These are phyloP conservation scores for Tympanoctomys barrerae DNA, from an alignment of 2,797 vertebrate species.

Conservation along the genomic window DNA sequence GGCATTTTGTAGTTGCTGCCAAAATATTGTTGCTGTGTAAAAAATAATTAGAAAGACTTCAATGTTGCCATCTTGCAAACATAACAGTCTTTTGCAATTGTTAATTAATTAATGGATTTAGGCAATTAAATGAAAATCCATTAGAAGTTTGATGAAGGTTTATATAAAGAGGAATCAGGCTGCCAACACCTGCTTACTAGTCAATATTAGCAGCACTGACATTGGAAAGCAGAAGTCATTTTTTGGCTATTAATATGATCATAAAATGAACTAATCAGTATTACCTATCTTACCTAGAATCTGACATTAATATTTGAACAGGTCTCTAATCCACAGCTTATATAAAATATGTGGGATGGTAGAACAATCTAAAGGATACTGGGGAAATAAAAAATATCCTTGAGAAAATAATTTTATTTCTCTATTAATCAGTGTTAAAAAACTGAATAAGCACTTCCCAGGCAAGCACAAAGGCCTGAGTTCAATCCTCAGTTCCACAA, in stretches of 20 bases:
- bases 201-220: not conserved
- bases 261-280: not conserved
- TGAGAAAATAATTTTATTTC: not conserved
- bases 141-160: not conserved
- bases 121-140: not conserved
- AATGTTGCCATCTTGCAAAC: not conserved
- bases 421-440: not conserved
- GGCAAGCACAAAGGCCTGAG: no score
- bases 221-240: not conserved
- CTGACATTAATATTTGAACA: not conserved
- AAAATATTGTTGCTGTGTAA: not conserved
- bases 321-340: not conserved
- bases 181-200: not conserved
- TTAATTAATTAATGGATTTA: constrained; percentile 37
- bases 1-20: not conserved
- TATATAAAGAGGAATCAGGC: not conserved
- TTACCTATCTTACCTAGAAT: not conserved
- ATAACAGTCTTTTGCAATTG: not conserved
- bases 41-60: not conserved
- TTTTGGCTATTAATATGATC: not conserved
- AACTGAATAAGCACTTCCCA: not conserved
- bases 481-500: no score
- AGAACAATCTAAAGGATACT: not conserved
- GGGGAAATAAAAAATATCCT: not conserved
- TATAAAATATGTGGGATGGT: not conserved